phyloP scores from a whole-genome alignment of 1,140 invertebrate species.

The Drosophila nigrodunni region DNA sequence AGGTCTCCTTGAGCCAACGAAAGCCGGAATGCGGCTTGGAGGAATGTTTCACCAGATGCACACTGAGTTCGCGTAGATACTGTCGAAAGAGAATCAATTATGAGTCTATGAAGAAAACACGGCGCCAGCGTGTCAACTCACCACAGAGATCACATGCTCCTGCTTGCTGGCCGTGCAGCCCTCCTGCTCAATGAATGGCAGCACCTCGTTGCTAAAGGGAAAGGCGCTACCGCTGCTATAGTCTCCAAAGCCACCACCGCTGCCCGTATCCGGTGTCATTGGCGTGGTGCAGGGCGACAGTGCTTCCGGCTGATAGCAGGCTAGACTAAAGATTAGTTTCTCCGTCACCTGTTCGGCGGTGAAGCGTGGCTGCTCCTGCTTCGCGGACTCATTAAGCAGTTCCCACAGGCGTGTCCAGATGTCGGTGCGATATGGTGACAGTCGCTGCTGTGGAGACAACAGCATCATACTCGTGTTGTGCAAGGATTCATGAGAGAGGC shows the following conservation, averaged over 20 bases:
- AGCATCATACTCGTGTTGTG: conserved; percentile 93
- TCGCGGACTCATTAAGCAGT: conserved; percentile 86
- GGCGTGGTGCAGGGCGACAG: conserved; percentile 93
- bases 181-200: conserved; percentile 93
- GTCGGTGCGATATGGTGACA: conserved; percentile 91
- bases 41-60: conserved; percentile 91
- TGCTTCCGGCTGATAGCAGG: conserved; percentile 94
- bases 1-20: conserved; percentile 84
- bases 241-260: conserved; percentile 84
- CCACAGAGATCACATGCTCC: conserved; percentile 93
- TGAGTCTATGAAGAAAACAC: background rate
- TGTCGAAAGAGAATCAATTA: conserved; percentile 62
- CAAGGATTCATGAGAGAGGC: conserved; percentile 87
- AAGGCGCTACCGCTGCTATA: conserved; percentile 77
- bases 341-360: conserved; percentile 89
- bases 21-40: conserved; percentile 84
- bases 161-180: conserved; percentile 94
- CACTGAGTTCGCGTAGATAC: conserved; percentile 92
- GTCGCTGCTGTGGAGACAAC: conserved; percentile 91
- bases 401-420: conserved; percentile 93
- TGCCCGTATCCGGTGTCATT: conserved; percentile 88
- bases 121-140: conserved; percentile 70
- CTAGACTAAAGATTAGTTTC: conserved; percentile 90
- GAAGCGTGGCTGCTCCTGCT: conserved; percentile 87
- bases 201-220: conserved; percentile 85